Evolutionary conservation across 2,113 vertebrate genomes (phyloP), one percentile per base, ranked within the genome.

Genomic region (Cheirogaleus medius): DNA sequence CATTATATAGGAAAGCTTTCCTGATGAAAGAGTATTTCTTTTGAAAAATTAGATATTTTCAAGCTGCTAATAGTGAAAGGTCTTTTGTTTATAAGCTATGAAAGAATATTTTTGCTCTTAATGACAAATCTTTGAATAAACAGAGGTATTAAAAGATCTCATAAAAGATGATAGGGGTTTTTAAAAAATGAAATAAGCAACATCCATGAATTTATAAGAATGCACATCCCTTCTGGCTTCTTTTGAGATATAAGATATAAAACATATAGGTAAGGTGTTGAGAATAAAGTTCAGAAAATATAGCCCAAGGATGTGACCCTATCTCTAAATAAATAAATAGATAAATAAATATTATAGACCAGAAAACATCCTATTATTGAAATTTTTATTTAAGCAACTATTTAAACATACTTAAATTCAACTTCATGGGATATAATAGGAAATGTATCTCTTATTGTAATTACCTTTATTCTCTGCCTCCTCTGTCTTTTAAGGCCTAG

Each of bases 271-370:
- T 54, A 76, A 77, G 8, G 27, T 78, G 8, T 78, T 89, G 37
- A 68, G 23, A 94, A 92, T 10, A 5, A 90, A 81, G 37, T 71
- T 97, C n/a, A 90, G 74, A 90, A 95, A 92, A 60, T 76, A 88
- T 0, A 94, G 56, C 3, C 21, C 20, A 54, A 17, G 18, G 14
- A n/a, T 74, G 54, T 7, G 18, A 56, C 54, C 18, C 18, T 21
- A 18, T 56, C 54, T 56, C 54, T 56, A 56, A 56, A 56, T 56
- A 56, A 56, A 56, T 56, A 56, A 56, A 56, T 56, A 56, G 54
- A 56, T 21, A 56, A 21, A 56, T 21, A 56, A 56, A n/a, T 37
- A 74, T 87, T 78, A 49, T 54, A 81, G 49, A 92, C 10, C 7
- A 88, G 32, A 66, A 95, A 91, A 52, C 21, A 90, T 68, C 8